phyloP scores from a whole-genome alignment of 2,113 vertebrate genomes.

The Riparia riparia region DNA sequence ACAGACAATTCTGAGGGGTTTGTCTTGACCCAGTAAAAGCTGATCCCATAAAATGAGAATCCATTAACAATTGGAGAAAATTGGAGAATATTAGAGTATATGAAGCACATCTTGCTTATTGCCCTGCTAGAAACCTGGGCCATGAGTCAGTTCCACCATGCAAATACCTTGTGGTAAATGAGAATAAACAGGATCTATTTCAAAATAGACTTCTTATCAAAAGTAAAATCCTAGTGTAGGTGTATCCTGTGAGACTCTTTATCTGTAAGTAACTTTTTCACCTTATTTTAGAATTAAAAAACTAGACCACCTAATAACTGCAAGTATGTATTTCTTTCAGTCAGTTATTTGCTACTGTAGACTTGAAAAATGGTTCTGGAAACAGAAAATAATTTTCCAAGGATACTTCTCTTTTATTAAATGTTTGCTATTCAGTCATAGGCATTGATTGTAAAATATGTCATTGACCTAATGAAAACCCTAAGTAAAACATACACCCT shows the following conservation, averaged over 20 bases:
- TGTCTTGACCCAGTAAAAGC: neutral
- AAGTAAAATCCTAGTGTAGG: neutral
- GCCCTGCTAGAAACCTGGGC: neutral
- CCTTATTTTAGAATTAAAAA: neutral
- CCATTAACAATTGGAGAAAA: neutral
- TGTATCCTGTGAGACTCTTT: neutral
- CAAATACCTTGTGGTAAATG: neutral
- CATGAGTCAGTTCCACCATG: neutral
- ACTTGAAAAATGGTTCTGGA: neutral
- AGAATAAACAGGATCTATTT: neutral
- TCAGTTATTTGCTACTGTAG: neutral
- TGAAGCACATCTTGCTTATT: neutral
- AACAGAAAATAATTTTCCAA: neutral
- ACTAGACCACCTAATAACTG: neutral
- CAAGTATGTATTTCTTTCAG: neutral
- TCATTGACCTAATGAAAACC: neutral
- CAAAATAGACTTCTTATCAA: neutral
- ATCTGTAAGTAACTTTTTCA: neutral
- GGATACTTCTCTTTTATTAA: neutral
- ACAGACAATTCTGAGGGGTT: neutral
- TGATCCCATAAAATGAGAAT: neutral
- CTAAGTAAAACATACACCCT: neutral
- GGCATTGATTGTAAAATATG: neutral
- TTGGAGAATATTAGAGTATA: neutral
- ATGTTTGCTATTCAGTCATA: neutral